A percentile compares a stretch with the other conserved stretches of the same genome.
These are phyloP conservation scores for Anolis sagrei DNA, from an alignment of 2,113 vertebrate species.

Conservation along the genomic window DNA sequence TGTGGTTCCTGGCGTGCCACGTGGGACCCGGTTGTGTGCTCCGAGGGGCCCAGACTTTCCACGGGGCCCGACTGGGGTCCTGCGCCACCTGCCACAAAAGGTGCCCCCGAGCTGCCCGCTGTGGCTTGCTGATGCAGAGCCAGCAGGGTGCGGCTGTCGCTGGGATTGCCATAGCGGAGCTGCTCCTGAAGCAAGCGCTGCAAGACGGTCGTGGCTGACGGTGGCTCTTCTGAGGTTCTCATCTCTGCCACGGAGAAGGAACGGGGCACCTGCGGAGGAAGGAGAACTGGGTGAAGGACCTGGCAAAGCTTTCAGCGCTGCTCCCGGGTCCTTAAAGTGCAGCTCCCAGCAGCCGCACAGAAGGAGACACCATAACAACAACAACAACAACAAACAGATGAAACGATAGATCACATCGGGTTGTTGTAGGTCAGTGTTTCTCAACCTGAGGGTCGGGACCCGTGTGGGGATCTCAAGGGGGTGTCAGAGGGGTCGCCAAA, in stretches of 20 bases:
- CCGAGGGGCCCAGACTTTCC: slow-evolving; percentile 85
- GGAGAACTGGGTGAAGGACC: slow-evolving; percentile 56
- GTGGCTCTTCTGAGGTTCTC: slow-evolving; percentile 94
- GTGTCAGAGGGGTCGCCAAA: no score
- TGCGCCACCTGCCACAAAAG: slow-evolving; percentile 78
- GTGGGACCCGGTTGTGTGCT: slow-evolving; percentile 88
- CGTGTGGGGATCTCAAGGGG: no score
- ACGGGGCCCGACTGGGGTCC: slow-evolving; percentile 76
- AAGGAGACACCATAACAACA: no score
- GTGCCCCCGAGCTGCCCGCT: slow-evolving; percentile 77
- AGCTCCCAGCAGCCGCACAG: background rate
- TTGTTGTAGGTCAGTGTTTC: no score
- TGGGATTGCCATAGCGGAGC: slow-evolving; percentile 91
- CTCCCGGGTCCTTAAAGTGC: background rate
- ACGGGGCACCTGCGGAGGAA: slow-evolving; percentile 81
- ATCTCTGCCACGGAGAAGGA: slow-evolving; percentile 88
- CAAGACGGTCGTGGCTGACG: slow-evolving; percentile 89
- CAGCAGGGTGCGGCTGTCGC: slow-evolving; percentile 90
- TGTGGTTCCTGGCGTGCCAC: slow-evolving; percentile 97
- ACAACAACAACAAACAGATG: no score
- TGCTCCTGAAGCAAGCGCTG: slow-evolving; percentile 98
- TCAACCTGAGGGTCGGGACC: no score
- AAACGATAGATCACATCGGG: no score
- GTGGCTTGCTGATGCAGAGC: slow-evolving; percentile 88
- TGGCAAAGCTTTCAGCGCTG: no score